phyloP scores from a whole-genome alignment of 2,797 vertebrate genomes.

The Apogon talboti region DNA sequence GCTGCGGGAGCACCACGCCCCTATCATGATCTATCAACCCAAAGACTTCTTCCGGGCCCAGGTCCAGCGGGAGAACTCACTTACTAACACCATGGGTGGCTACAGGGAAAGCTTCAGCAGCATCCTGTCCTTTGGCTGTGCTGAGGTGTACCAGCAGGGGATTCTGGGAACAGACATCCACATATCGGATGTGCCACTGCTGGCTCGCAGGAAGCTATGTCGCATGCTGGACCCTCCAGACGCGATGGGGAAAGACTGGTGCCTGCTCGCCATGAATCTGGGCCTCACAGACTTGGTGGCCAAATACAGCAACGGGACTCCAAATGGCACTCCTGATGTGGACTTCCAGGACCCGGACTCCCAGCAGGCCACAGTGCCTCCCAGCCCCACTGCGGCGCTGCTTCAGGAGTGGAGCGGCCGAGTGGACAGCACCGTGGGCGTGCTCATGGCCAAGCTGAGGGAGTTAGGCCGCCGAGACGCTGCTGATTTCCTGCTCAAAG shows the following conservation, averaged over 20 bases:
- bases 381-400: conserved; percentile 92
- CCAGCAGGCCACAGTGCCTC: conserved; percentile 67
- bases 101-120: conserved; percentile 97
- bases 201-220: conserved; percentile 93
- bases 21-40: conserved; percentile 97
- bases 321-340: conserved; percentile 79
- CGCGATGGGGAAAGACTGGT: conserved; percentile 98
- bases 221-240: conserved; percentile 95
- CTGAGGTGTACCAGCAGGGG: conserved; percentile 92
- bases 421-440: conserved; percentile 89
- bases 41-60: conserved; percentile 95
- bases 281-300: conserved; percentile 95
- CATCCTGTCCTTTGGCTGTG: conserved; percentile 92
- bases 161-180: conserved; percentile 90
- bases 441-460: conserved; percentile 92
- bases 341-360: conserved; percentile 16
- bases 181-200: conserved; percentile 88
- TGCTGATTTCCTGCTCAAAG: conserved; percentile 94
- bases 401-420: conserved; percentile 92
- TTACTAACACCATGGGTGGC: conserved; percentile 97
- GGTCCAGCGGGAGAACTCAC: conserved; percentile 89
- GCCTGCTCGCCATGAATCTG: conserved; percentile 98
- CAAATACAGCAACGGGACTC: conserved; percentile 86
- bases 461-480: conserved; percentile 96
- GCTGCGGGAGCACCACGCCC: conserved; percentile 93